Percentiles rank a stretch among this genome's conserved stretches.
Evolutionary conservation across 2,113 vertebrate species (phyloP).

Genomic region (Parus major): DNA sequence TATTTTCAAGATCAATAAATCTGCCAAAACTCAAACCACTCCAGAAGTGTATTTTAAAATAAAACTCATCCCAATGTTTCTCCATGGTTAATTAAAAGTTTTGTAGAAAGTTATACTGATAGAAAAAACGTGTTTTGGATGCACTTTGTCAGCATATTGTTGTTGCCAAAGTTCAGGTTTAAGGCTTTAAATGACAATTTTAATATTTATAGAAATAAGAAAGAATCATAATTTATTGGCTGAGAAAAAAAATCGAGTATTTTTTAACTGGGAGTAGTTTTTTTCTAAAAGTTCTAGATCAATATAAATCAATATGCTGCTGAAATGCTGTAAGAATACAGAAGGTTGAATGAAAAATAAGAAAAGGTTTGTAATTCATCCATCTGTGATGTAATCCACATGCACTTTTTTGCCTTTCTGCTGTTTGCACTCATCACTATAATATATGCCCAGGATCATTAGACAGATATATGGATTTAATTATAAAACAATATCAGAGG

Average conservation of each 20-base stretch:
- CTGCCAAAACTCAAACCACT: background rate
- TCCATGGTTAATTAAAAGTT: background rate
- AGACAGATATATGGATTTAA: background rate
- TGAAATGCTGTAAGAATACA: background rate
- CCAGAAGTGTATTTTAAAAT: background rate
- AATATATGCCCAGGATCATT: background rate
- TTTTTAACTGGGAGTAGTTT: background rate
- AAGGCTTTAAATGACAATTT: background rate
- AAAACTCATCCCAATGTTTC: background rate
- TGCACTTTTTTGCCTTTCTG: background rate
- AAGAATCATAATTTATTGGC: background rate
- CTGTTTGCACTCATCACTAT: background rate
- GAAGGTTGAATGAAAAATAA: background rate
- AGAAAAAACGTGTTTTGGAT: background rate
- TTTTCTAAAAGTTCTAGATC: background rate
- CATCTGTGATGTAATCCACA: background rate
- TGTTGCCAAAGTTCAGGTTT: background rate
- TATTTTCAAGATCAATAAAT: background rate
- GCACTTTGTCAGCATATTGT: background rate
- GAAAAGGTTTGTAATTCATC: background rate
- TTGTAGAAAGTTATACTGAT: background rate
- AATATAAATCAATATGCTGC: background rate
- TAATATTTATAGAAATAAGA: background rate
- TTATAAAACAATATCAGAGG: background rate
- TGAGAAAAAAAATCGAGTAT: background rate